Evolutionary conservation across 1,140 invertebrate genomes (phyloP), one percentile per base, ranked within the genome.

Genomic region (Psix sp.): DNA sequence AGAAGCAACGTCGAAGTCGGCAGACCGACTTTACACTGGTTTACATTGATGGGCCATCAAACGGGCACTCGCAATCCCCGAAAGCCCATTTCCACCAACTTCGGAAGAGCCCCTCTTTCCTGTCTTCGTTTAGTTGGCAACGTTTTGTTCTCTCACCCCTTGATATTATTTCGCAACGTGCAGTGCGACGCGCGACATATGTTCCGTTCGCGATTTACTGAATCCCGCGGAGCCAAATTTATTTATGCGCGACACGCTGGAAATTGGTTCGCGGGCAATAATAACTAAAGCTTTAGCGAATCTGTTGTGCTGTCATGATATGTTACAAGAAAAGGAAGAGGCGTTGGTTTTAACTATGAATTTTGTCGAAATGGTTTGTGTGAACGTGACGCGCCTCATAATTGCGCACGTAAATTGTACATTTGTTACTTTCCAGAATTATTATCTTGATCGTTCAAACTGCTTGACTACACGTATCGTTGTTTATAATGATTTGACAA

Each of bases 1-100:
- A 66, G 49, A 62, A 71, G 29, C 65, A 42, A 62, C 29, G 57
- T 39, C 7, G 26, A n/a, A n/a, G 26, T n/a, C 59, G 59, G 57
- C 52, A 39, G 54, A 56, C 68, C 66, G 73, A 82, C 77, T 82
- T 83, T 81, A 80, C 80, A 79, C 80, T 83, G 79, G 79, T 83
- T 83, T 82, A 80, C 81, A 83, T 83, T 83, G 81, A 83, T 83
- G 77, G 80, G 40, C 76, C 77, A 80, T 80, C 78, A 81, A 82
- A 81, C 63, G 70, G 80, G 80, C 77, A 83, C 80, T 79, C 65
- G 72, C 66, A 77, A 78, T 76, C 72, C 73, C 74, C 75, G 63
- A 79, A 79, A 80, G 72, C 72, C 74, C 76, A 77, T 80, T 80
- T 80, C 67, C 71, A 77, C 43, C 74, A 48, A 57, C 43, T 74